Conservation (phyloP, 2,797 vertebrate species). For the Bovichtus diacanthus region DNA sequence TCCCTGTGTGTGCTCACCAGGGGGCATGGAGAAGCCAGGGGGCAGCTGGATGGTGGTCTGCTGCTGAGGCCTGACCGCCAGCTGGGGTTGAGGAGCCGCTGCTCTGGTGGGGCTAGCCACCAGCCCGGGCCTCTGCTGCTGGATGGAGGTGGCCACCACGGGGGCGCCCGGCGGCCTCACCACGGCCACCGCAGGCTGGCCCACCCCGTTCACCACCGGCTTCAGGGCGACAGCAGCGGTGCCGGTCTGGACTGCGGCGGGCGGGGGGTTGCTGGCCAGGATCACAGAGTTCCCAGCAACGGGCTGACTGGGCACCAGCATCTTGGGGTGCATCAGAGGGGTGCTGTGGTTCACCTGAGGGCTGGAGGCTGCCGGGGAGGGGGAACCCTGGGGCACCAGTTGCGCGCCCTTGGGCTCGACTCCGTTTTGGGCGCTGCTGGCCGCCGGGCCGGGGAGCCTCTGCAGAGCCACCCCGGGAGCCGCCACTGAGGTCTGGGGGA, state of each 20-base stretch:
- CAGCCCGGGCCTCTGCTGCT: slow-evolving; percentile 83
- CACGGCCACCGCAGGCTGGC: slow-evolving; percentile 61
- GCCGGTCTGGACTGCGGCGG: slow-evolving; percentile 53
- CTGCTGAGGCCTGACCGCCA: slow-evolving; percentile 88
- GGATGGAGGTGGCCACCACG: slow-evolving; percentile 69
- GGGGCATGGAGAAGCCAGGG: slow-evolving; percentile 89
- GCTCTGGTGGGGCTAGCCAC: slow-evolving; percentile 73
- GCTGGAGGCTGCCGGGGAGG: slow-evolving; percentile 62
- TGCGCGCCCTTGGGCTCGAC: slow-evolving; percentile 78
- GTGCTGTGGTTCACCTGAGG: slow-evolving; percentile 83
- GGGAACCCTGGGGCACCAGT: slow-evolving; percentile 61
- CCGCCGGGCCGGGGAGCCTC: slow-evolving; percentile 76
- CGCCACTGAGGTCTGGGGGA: slow-evolving; percentile 62
- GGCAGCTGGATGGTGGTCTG: slow-evolving; percentile 91
- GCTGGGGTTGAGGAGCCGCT: slow-evolving; percentile 84
- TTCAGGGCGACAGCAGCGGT: slow-evolving; percentile 68
- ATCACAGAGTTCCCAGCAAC: slow-evolving; percentile 63
- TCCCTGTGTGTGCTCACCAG: slow-evolving; percentile 83
- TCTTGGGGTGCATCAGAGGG: slow-evolving; percentile 78
- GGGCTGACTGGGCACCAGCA: slow-evolving; percentile 72
- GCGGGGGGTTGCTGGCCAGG: slow-evolving; percentile 56
- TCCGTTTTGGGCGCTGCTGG: slow-evolving; percentile 82
- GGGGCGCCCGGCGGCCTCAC: slow-evolving; percentile 73
- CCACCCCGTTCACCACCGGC: slow-evolving; percentile 76
- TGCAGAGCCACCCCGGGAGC: slow-evolving; percentile 75